phyloP scores from a whole-genome alignment of 2,888 invertebrate genomes.

The Ptilodon capucinus region DNA sequence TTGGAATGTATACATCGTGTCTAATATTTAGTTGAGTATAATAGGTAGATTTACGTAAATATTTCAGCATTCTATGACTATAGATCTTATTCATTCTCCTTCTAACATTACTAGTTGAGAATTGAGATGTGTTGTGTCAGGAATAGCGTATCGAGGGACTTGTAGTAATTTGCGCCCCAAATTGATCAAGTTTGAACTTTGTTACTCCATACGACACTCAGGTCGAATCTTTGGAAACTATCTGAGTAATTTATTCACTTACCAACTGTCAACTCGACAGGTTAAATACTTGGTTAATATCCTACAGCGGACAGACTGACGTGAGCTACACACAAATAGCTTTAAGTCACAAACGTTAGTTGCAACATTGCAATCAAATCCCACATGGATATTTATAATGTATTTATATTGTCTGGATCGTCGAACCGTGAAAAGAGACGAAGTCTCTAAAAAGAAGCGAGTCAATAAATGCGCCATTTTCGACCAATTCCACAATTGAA shows the following conservation, averaged over 20 bases:
- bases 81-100: no score
- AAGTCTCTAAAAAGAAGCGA: no score
- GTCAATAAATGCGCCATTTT: no score
- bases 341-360: slow-evolving; percentile 12
- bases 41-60: no score
- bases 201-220: slow-evolving; percentile 12
- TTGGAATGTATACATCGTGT: no score
- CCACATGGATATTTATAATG: no score
- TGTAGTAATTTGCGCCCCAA: slow-evolving; percentile 11
- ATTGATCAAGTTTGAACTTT: slow-evolving; percentile 28
- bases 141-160: not conserved
- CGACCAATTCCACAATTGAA: no score
- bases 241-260: slow-evolving; percentile 30
- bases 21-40: no score
- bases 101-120: not conserved
- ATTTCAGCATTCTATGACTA: no score
- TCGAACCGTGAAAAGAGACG: no score
- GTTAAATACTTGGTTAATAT: slow-evolving; percentile 43
- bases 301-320: slow-evolving; percentile 18
- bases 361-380: no score
- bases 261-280: slow-evolving; percentile 32
- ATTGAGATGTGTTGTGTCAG: not conserved
- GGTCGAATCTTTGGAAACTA: slow-evolving; percentile 19
- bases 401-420: no score
- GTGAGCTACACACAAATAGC: slow-evolving; percentile 15